Conservation (phyloP, 2,888 invertebrate species). For the Iphiclides podalirius region DNA sequence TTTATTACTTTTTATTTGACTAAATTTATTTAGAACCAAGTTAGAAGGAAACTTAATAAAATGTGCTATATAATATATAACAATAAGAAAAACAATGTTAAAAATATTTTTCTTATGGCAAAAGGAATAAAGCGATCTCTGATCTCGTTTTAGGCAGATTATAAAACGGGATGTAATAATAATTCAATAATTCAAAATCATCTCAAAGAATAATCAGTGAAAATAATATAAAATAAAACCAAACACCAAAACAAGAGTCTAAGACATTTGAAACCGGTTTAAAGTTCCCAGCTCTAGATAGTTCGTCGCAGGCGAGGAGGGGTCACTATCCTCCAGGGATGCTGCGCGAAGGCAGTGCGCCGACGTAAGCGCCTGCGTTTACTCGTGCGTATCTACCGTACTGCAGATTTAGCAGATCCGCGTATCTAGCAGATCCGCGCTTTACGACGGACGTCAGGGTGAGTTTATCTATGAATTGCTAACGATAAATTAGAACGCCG, state of each 20-base stretch:
- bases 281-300: slow-evolving; percentile 28
- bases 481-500: too few relatives aligned
- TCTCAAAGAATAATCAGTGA: not conserved
- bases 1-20: too few relatives aligned
- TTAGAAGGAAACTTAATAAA: not conserved
- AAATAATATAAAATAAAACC: slow-evolving; percentile 9
- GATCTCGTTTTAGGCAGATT: too few relatives aligned
- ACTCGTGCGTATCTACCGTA: slow-evolving; percentile 11
- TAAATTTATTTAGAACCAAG: not conserved
- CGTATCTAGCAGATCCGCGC: slow-evolving; percentile 3
- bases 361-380: slow-evolving; percentile 37
- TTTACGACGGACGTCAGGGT: slow-evolving; percentile 2
- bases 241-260: slow-evolving; percentile 9
- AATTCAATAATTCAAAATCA: not conserved
- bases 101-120: too few relatives aligned
- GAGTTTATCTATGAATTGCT: slow-evolving; percentile 1
- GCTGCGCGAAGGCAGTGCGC: slow-evolving; percentile 41
- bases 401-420: slow-evolving; percentile 8
- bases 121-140: too few relatives aligned
- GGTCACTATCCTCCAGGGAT: slow-evolving; percentile 54
- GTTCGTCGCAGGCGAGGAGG: slow-evolving; percentile 24
- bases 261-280: slow-evolving; percentile 16
- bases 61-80: too few relatives aligned
- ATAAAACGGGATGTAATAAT: not conserved
- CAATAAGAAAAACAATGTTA: too few relatives aligned